Percentiles rank a stretch among this genome's conserved stretches.
Evolutionary conservation across 2,797 vertebrate genomes (phyloP).

Genomic region (Pteropus rufus): DNA sequence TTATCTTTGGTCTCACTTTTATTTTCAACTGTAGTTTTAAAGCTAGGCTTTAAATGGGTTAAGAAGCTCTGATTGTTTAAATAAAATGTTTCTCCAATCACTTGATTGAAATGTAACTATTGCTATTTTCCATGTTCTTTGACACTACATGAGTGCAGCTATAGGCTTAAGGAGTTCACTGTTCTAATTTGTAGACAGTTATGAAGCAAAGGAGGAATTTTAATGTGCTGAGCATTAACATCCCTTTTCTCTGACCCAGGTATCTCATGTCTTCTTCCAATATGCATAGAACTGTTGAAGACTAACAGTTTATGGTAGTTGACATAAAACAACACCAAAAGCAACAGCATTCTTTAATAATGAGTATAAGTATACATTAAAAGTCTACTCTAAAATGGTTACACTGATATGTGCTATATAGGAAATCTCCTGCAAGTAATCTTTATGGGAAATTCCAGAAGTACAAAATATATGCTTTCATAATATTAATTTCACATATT

Average conservation of each 20-base stretch:
- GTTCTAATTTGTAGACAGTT: background rate
- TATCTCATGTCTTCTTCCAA: background rate
- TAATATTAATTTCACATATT: background rate
- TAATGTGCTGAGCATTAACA: background rate
- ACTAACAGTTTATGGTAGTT: background rate
- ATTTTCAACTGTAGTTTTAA: background rate
- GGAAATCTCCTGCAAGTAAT: background rate
- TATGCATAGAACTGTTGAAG: background rate
- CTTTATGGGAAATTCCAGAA: background rate
- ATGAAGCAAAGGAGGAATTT: background rate
- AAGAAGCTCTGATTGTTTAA: background rate
- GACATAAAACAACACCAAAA: background rate
- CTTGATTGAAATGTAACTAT: background rate
- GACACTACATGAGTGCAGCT: background rate
- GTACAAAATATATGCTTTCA: background rate
- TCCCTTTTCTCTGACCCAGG: background rate
- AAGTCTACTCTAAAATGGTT: background rate
- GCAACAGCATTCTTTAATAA: background rate
- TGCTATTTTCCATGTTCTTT: background rate
- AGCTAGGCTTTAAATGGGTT: background rate
- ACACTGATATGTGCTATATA: background rate
- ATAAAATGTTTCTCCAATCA: background rate
- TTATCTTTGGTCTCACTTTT: background rate
- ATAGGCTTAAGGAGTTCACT: background rate
- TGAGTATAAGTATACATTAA: background rate